Conservation (phyloP, 2,888 invertebrate genomes). For the Drosophila leonis region DNA sequence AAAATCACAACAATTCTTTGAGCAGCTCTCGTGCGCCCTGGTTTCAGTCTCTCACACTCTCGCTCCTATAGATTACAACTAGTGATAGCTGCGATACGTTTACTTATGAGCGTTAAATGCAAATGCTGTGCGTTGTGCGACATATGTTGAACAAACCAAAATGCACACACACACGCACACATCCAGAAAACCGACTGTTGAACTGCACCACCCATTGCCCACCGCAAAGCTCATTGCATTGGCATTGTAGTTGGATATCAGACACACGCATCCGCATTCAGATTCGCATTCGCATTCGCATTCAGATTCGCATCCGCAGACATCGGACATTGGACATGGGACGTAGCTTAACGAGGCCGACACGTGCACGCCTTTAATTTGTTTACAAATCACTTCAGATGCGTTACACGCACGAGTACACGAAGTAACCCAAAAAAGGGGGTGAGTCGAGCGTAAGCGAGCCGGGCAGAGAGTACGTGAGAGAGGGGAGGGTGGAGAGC, state of each 20-base stretch:
- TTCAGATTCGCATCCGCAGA: slow-evolving; percentile 21
- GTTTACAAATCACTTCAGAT: slow-evolving; percentile 86
- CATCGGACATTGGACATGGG: slow-evolving; percentile 11
- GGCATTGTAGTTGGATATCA: slow-evolving; percentile 52
- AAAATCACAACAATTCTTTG: slow-evolving; percentile 48
- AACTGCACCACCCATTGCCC: slow-evolving; percentile 31
- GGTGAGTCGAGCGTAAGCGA: slow-evolving; percentile 2
- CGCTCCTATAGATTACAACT: slow-evolving; percentile 45
- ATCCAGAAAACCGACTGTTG: slow-evolving; percentile 11
- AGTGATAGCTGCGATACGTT: slow-evolving; percentile 65
- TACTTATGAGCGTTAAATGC: slow-evolving; percentile 71
- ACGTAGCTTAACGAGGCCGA: slow-evolving; percentile 83
- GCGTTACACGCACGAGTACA: slow-evolving; percentile 83
- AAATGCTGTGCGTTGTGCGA: slow-evolving; percentile 49
- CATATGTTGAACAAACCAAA: slow-evolving; percentile 43
- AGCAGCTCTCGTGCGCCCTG: not conserved
- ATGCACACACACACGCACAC: not conserved
- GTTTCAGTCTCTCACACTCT: not conserved
- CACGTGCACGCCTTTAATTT: slow-evolving; percentile 86
- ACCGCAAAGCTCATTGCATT: slow-evolving; percentile 61
- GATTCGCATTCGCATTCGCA: slow-evolving; percentile 56
- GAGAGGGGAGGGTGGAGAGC: not conserved
- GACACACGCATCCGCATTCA: slow-evolving; percentile 56
- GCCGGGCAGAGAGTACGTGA: not conserved
- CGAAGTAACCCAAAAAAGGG: slow-evolving; percentile 37